Conservation (phyloP, 1,140 invertebrate species). For the Eciton burchellii region DNA sequence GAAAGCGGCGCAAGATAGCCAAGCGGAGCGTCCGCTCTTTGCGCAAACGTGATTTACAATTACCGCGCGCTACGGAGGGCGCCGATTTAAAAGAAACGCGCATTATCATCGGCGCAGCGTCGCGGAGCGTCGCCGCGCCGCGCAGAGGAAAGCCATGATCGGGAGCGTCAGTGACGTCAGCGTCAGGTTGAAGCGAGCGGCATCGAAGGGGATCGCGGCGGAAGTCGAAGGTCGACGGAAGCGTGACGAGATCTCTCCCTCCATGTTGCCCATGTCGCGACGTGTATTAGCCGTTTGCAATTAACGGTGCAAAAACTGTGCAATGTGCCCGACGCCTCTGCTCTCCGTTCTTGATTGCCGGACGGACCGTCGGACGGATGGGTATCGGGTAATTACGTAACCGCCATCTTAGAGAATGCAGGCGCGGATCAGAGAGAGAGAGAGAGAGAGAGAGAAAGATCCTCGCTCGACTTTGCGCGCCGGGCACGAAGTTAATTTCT, state of each 20-base stretch:
- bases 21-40: constrained; percentile 1
- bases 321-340: constrained; percentile 1
- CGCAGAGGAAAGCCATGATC: background rate
- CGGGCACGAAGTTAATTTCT: constrained; percentile 54
- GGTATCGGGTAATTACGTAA: constrained; percentile 54
- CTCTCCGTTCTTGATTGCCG: constrained; percentile 35
- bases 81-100: background rate
- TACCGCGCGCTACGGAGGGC: background rate
- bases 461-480: constrained; percentile 1
- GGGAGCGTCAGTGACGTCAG: too few species aligned
- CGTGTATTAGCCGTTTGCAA: background rate
- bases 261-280: background rate
- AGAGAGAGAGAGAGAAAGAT: too few species aligned
- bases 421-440: constrained; percentile 52
- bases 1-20: constrained; percentile 55
- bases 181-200: too few species aligned
- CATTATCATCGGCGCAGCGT: background rate
- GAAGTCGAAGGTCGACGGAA: background rate
- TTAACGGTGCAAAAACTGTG: constrained; percentile 2
- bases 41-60: constrained; percentile 13
- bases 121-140: background rate
- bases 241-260: background rate
- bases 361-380: constrained; percentile 43
- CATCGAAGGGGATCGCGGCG: too few species aligned
- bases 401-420: constrained; percentile 46